A percentile compares a stretch with the other conserved stretches of the same genome.
Evolutionary conservation across 2,888 invertebrate species (phyloP).

Genomic region (Conops quadrifasciatus): DNA sequence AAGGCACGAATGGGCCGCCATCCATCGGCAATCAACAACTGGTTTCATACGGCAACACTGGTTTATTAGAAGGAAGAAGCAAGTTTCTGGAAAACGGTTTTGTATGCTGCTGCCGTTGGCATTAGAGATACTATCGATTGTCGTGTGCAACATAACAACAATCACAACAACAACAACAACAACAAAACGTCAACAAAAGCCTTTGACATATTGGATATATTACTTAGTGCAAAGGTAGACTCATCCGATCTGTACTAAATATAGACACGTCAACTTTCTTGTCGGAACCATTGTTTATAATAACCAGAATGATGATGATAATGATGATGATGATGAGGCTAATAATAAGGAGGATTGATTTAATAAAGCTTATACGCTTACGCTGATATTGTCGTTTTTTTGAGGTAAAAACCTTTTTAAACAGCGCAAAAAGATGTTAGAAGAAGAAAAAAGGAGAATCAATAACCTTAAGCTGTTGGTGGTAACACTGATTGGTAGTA

Average conservation of each 20-base stretch:
- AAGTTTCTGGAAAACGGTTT: constrained; percentile 20
- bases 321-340: constrained; percentile 15
- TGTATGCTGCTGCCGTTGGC: constrained; percentile 6
- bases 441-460: too few relatives aligned
- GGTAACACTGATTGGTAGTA: too few relatives aligned
- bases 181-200: not conserved
- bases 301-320: not conserved
- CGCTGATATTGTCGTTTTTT: too few relatives aligned
- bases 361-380: too few relatives aligned
- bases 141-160: constrained; percentile 10
- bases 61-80: too few relatives aligned
- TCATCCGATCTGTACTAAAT: constrained; percentile 12
- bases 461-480: too few relatives aligned
- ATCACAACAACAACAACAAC: constrained; percentile 1
- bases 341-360: too few relatives aligned
- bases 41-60: not conserved
- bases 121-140: constrained; percentile 7
- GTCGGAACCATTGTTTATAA: constrained; percentile 2
- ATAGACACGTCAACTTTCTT: constrained; percentile 19
- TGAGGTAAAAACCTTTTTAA: too few relatives aligned
- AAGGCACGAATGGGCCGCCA: not conserved
- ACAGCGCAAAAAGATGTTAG: too few relatives aligned
- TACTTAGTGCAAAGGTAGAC: not conserved
- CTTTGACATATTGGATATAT: constrained; percentile 23
- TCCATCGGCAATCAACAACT: constrained; percentile 9